These are phyloP conservation scores for Cerceris rybyensis DNA, from an alignment of 2,888 invertebrate species.

Conservation along the genomic window DNA sequence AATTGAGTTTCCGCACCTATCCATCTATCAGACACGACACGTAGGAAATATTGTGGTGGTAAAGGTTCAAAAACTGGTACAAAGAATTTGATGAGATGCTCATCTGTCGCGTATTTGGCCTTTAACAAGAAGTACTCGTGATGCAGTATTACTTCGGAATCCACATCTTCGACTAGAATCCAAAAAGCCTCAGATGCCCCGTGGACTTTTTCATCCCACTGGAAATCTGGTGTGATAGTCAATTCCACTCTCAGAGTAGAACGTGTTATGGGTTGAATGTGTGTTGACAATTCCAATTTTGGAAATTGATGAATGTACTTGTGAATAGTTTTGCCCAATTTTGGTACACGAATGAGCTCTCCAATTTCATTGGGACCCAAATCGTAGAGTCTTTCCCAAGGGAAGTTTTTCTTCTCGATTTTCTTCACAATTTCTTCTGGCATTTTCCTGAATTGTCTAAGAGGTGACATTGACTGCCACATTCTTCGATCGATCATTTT, in stretches of 20 bases:
- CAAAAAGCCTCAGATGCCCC: constrained; percentile 93
- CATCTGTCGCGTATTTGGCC: constrained; percentile 95
- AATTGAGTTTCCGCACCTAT: constrained; percentile 97
- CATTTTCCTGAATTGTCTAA: constrained; percentile 98
- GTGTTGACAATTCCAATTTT: constrained; percentile 96
- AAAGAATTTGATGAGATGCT: constrained; percentile 98
- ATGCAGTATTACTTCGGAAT: constrained; percentile 95
- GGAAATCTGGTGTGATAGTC: constrained; percentile 98
- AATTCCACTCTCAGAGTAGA: constrained; percentile 97
- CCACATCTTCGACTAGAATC: constrained; percentile 94
- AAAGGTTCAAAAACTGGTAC: constrained; percentile 99
- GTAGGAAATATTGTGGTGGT: constrained; percentile 98
- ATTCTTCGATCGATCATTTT: constrained; percentile 99
- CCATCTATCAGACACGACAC: constrained; percentile 95
- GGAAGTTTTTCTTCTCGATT: constrained; percentile 98
- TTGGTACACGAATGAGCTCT: constrained; percentile 95
- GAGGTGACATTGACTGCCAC: constrained; percentile 99
- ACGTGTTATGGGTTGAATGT: constrained; percentile 98
- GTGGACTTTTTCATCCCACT: constrained; percentile 98
- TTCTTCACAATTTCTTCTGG: constrained; percentile 98
- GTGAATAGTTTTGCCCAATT: constrained; percentile 97
- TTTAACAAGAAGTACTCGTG: constrained; percentile 95
- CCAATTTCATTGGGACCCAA: constrained; percentile 98
- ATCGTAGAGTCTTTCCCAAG: constrained; percentile 97
- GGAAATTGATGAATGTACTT: constrained; percentile 98